These are phyloP conservation scores for Dioctria rufipes DNA, from an alignment of 2,888 invertebrate species.

Conservation along the genomic window DNA sequence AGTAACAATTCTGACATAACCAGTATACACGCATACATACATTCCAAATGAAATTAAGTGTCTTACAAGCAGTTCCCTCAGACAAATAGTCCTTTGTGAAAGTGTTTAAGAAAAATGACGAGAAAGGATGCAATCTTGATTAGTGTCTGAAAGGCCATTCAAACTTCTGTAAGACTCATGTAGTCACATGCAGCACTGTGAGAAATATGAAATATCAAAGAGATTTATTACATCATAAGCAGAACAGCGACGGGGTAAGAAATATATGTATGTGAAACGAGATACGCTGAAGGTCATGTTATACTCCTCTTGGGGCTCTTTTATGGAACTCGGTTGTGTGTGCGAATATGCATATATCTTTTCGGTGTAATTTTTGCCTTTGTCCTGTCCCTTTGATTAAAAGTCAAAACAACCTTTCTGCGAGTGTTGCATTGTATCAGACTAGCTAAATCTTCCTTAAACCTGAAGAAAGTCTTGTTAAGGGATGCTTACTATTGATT, in stretches of 20 bases:
- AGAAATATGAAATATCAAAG: constrained; percentile 41
- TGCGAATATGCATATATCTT: not conserved
- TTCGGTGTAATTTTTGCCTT: constrained; percentile 16
- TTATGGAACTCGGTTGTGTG: not conserved
- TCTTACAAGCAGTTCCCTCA: not conserved
- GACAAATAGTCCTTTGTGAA: not conserved
- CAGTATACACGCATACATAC: no score
- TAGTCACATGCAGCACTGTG: constrained; percentile 28
- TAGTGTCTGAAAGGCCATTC: constrained; percentile 38
- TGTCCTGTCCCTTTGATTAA: constrained; percentile 22
- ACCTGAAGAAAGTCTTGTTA: constrained; percentile 1
- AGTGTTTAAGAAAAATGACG: constrained; percentile 18
- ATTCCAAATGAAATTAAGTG: no score
- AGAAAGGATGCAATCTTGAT: constrained; percentile 36
- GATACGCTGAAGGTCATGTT: constrained; percentile 11
- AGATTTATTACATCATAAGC: constrained; percentile 14
- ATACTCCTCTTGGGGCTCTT: constrained; percentile 1
- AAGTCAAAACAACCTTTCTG: constrained; percentile 20
- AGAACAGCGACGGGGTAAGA: not conserved
- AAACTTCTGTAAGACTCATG: constrained; percentile 5
- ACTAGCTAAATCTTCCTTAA: constrained; percentile 13
- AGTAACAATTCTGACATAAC: no score
- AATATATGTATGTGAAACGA: not conserved
- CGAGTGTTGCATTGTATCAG: constrained; percentile 12
- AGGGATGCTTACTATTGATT: constrained; percentile 33